Conservation (phyloP, 2,797 vertebrate genomes). For the Tapirus indicus region DNA sequence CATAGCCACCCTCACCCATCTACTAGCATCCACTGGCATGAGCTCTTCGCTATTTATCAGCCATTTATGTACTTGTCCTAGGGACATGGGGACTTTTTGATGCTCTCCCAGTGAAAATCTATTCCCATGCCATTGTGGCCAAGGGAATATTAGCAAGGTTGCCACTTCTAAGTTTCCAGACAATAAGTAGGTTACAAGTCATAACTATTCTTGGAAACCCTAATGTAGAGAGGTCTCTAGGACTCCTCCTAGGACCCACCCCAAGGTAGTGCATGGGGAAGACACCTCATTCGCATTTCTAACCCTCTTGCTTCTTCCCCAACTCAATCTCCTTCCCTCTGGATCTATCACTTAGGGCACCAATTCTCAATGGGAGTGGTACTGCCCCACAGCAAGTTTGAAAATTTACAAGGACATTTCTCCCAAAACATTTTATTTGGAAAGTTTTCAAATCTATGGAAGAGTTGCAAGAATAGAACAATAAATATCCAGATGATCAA, state of each 20-base stretch:
- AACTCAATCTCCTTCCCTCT: neutral
- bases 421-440: slow-evolving; percentile 17
- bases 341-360: neutral
- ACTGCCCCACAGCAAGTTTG: neutral
- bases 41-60: neutral
- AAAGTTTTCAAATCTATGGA: slow-evolving; percentile 24
- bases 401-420: neutral
- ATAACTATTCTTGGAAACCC: neutral
- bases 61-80: neutral
- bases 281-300: neutral
- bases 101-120: neutral
- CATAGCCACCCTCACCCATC: neutral
- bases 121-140: neutral
- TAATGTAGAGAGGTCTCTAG: neutral
- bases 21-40: neutral
- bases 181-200: neutral
- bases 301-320: neutral
- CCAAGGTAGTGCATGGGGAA: neutral
- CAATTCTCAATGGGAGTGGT: neutral
- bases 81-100: neutral
- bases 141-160: neutral
- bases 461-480: slow-evolving; percentile 10
- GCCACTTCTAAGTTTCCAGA: neutral
- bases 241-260: neutral
- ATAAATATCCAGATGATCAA: neutral